Percentiles rank a stretch among this genome's conserved stretches.
Evolutionary conservation across 2,113 vertebrate genomes (phyloP).

Genomic region (Cyprinodon variegatus): DNA sequence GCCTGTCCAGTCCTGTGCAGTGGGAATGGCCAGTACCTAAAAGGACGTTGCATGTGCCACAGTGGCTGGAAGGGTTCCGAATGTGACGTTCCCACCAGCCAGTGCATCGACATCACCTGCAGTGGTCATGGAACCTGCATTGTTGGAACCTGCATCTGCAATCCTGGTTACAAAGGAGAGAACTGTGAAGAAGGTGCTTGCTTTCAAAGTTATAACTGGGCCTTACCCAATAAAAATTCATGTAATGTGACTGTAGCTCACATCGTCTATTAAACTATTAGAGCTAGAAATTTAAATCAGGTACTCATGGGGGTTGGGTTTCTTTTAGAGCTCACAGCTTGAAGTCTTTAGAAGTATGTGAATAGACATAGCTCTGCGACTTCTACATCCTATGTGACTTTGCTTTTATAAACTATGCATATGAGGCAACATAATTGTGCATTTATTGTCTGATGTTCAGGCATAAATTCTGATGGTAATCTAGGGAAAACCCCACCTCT

Average conservation of each 20-base stretch:
- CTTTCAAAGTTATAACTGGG: conserved; percentile 14
- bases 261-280: conserved; percentile 5
- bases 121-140: conserved; percentile 94
- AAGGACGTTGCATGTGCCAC: conserved; percentile 96
- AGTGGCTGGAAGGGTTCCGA: conserved; percentile 98
- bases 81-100: conserved; percentile 94
- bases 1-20: conserved; percentile 98
- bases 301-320: conserved; percentile 13
- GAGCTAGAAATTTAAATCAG: conserved; percentile 35
- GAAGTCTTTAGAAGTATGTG: conserved; percentile 21
- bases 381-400: conserved; percentile 27
- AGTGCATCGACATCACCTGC: conserved; percentile 95
- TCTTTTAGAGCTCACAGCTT: conserved; percentile 28
- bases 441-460: conserved; percentile 63
- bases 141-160: conserved; percentile 97
- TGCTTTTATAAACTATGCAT: conserved; percentile 39
- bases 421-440: conserved; percentile 45
- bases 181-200: conserved; percentile 95
- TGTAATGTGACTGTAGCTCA: conserved; percentile 17
- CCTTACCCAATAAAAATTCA: conserved; percentile 8
- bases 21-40: conserved; percentile 97
- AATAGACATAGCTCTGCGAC: conserved; percentile 37
- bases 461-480: conserved; percentile 72
- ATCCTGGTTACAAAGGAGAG: conserved; percentile 96
- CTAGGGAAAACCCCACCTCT: conserved; percentile 63